Conservation (phyloP, 2,113 vertebrate species). For the Nothocercus julius region DNA sequence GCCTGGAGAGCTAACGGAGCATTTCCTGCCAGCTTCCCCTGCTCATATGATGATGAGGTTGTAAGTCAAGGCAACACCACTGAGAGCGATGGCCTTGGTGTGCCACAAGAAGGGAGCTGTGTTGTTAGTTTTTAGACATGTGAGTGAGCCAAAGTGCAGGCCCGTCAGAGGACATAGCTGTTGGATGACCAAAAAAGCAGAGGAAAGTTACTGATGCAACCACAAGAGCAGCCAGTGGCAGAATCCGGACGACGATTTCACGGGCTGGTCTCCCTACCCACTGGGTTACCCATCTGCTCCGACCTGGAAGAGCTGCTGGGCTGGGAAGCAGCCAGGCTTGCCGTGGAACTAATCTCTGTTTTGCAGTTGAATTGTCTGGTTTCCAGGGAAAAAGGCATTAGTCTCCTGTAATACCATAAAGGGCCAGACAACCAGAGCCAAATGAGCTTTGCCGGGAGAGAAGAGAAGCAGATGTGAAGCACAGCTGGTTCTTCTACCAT, state of each 20-base stretch:
- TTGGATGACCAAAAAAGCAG: background rate
- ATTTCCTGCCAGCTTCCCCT: background rate
- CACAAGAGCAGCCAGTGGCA: background rate
- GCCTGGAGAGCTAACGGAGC: background rate
- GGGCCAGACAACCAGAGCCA: background rate
- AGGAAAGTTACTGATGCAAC: background rate
- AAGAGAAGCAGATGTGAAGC: background rate
- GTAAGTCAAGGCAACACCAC: background rate
- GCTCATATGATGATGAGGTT: background rate
- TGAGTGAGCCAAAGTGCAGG: background rate
- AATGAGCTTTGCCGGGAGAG: background rate
- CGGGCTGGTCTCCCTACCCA: background rate
- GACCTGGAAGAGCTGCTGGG: background rate
- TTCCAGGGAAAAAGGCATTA: background rate
- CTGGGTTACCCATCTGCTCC: background rate
- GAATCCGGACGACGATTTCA: background rate
- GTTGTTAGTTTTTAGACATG: background rate
- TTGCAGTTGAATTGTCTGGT: background rate
- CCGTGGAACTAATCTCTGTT: background rate
- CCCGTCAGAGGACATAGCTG: background rate
- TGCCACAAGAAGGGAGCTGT: background rate
- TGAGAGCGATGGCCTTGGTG: background rate
- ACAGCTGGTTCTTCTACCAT: background rate
- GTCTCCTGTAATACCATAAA: background rate
- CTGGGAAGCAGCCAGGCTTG: background rate